Base-by-base conservation (phyloP, 2,797 vertebrate genomes). In the Manis javanica region DNA sequence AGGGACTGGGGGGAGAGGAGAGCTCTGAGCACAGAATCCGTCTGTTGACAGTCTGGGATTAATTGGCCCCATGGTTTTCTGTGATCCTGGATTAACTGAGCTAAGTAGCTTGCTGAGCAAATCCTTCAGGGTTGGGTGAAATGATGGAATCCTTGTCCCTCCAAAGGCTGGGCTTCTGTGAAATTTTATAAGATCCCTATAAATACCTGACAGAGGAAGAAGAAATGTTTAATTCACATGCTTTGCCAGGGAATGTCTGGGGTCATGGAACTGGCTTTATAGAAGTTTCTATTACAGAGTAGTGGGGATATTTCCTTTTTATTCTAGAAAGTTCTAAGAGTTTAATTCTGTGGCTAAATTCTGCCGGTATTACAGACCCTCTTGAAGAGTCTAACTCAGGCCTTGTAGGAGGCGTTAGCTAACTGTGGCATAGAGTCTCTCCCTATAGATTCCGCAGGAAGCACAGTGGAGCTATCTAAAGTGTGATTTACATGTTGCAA, bases 131-230 rank as follows among this genome's bases (percentile, higher is more conserved):
- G 11, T 2, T n/a, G 23, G 4, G 1, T 51, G 23, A 13, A 37
- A 90, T 9, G 53, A 1, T 5, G 16, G n/a, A 4, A 7, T 26
- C 16, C 16, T 84, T 16, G 0, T 34, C 8, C 10, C 51, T 82
- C 29, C 34, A 3, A 9, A 68, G 18, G 0, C 2, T 57, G 0
- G 7, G 3, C 0, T 29, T 24, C 53, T 63, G 16, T 57, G 57
- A 72, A 16, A 4, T 12, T 69, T 75, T 19, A 59, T 39, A 5
- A 78, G 78, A 57, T 59, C 8, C 8, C 42, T 87, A 46, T 83
- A 94, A 82, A 74, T 91, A 93, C 5, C 21, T 77, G 12, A 3
- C 49, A 42, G 3, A 61, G 1, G 24, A 59, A 13, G 71, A 46
- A 61, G 5, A 37, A 5, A 59, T 21, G 2, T 75, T 72, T 72